Evolutionary conservation across 2,113 vertebrate species (phyloP).

Genomic region (Microcebus ravelobensis): DNA sequence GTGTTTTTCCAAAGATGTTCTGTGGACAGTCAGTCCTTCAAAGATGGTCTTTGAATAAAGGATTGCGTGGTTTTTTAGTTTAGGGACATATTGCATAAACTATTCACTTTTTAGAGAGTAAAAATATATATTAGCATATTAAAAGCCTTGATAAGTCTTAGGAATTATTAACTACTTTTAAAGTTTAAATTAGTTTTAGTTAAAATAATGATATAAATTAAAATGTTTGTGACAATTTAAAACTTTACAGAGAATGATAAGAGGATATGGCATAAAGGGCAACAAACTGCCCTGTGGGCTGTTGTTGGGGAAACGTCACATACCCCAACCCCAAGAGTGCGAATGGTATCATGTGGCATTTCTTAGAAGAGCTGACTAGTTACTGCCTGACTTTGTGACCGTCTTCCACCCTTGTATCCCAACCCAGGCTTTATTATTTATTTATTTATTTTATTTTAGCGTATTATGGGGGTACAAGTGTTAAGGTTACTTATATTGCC

Average conservation of each 20-base stretch:
- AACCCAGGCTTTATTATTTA: background rate
- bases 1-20: background rate
- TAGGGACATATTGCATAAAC: background rate
- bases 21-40: background rate
- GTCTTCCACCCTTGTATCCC: background rate
- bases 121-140: background rate
- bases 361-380: background rate
- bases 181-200: background rate
- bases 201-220: background rate
- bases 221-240: background rate
- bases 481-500: too few species aligned
- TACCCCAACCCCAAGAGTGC: background rate
- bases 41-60: background rate
- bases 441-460: too few species aligned
- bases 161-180: background rate
- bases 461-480: too few species aligned
- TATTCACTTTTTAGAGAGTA: background rate
- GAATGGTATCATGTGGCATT: background rate
- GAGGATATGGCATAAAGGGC: background rate
- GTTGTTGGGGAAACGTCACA: background rate
- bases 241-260: background rate
- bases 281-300: background rate
- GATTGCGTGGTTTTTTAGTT: background rate
- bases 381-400: background rate
- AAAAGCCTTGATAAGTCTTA: background rate